Conservation (phyloP, 2,113 vertebrate genomes). For the Fulmarus glacialis region DNA sequence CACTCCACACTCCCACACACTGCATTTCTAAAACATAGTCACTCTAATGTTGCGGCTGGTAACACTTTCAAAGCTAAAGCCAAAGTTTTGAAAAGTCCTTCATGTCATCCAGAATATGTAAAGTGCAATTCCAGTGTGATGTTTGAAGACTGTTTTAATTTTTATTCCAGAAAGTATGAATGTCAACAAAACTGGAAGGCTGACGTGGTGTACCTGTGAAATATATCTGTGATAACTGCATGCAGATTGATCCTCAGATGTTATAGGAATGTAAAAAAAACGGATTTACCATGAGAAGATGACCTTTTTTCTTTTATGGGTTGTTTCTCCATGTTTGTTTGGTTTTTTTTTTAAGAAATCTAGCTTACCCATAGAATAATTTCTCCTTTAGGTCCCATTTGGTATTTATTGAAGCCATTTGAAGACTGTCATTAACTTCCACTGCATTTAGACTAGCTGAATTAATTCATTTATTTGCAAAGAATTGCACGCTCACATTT, state of each 20-base stretch:
- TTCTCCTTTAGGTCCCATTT: not conserved
- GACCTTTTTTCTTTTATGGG: not conserved
- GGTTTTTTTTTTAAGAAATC: not conserved
- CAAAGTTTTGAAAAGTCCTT: not conserved
- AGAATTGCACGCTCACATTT: not conserved
- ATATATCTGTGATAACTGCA: not conserved
- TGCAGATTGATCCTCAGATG: not conserved
- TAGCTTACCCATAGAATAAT: not conserved
- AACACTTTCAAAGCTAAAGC: not conserved
- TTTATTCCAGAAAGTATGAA: not conserved
- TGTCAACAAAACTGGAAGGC: not conserved
- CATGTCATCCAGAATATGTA: not conserved
- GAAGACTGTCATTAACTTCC: not conserved
- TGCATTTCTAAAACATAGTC: not conserved
- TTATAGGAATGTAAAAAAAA: not conserved
- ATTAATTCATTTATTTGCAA: not conserved
- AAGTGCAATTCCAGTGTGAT: not conserved
- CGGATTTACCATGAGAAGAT: not conserved
- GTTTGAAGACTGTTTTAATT: not conserved
- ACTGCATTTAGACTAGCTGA: not conserved
- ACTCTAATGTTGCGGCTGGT: not conserved
- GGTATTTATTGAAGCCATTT: not conserved
- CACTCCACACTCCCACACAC: not conserved
- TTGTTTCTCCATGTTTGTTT: not conserved
- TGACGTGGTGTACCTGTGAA: not conserved